phyloP scores from a whole-genome alignment of 2,797 vertebrate genomes.

The Rousettus madagascariensis region DNA sequence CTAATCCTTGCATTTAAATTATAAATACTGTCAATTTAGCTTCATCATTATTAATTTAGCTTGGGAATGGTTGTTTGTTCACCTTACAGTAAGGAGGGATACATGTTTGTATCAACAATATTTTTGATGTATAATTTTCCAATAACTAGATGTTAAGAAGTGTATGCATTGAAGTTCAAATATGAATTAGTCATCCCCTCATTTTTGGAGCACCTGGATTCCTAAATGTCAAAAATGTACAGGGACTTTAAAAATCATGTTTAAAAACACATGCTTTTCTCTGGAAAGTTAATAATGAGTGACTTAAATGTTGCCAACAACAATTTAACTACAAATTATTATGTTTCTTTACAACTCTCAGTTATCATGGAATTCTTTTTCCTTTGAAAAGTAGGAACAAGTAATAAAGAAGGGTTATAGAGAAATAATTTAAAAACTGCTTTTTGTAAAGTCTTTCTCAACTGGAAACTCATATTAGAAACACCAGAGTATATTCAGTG shows the following conservation, averaged over 20 bases:
- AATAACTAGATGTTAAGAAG: constrained; percentile 51
- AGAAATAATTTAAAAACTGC: background rate
- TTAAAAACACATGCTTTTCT: background rate
- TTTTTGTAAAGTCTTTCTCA: background rate
- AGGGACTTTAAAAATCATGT: constrained; percentile 4
- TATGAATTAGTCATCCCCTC: constrained; percentile 32
- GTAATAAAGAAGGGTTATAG: background rate
- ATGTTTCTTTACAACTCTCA: background rate
- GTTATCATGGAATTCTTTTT: constrained; percentile 13
- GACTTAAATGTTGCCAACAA: background rate
- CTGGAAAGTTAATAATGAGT: background rate
- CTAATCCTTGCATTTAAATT: constrained; percentile 71
- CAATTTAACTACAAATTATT: background rate
- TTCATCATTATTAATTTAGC: constrained; percentile 69
- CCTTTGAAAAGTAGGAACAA: background rate
- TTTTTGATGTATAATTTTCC: constrained; percentile 65
- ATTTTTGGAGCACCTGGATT: constrained; percentile 35
- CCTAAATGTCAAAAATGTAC: constrained; percentile 28
- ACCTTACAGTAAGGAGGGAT: constrained; percentile 43
- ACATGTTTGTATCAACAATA: constrained; percentile 65
- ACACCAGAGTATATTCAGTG: background rate
- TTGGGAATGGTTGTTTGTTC: constrained; percentile 59
- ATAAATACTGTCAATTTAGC: constrained; percentile 68
- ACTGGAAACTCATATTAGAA: background rate
- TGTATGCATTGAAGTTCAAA: background rate